Conservation (phyloP, 1,140 invertebrate genomes). For the Rhopalosiphum maidis region DNA sequence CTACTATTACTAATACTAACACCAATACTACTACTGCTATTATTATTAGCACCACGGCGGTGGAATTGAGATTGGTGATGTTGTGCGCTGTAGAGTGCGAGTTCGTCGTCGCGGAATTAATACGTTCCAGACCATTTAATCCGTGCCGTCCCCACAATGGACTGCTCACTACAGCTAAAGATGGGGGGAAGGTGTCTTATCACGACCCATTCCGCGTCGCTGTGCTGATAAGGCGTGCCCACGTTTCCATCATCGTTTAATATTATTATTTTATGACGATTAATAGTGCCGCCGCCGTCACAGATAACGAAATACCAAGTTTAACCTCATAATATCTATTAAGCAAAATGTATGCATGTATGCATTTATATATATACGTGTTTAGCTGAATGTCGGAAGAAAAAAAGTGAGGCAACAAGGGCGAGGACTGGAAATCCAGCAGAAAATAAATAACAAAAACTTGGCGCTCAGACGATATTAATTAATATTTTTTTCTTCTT, state of each 20-base stretch:
- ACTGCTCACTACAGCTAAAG: not conserved
- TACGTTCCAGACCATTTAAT: slow-evolving; percentile 53
- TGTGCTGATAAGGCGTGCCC: slow-evolving; percentile 14
- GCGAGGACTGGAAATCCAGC: not conserved
- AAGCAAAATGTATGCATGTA: not conserved
- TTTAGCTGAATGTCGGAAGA: not conserved
- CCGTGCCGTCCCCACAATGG: not conserved
- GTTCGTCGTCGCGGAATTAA: slow-evolving; percentile 53
- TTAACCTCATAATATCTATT: slow-evolving; percentile 5
- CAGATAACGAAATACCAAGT: slow-evolving; percentile 3
- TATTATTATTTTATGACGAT: not conserved
- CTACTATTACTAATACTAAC: no score
- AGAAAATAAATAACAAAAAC: slow-evolving; percentile 28
- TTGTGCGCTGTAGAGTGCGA: not conserved
- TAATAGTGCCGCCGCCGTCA: not conserved
- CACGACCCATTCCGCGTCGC: slow-evolving; percentile 19
- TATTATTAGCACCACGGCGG: not conserved
- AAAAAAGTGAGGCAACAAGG: not conserved
- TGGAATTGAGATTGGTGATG: not conserved
- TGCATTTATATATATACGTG: not conserved
- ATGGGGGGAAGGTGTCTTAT: not conserved
- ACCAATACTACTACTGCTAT: no score
- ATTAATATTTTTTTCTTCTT: slow-evolving; percentile 25
- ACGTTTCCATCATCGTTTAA: slow-evolving; percentile 5
- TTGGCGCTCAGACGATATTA: slow-evolving; percentile 6